Conservation (phyloP, 53 echinoderm and acorn worm genomes). For the Henricia sp. region DNA sequence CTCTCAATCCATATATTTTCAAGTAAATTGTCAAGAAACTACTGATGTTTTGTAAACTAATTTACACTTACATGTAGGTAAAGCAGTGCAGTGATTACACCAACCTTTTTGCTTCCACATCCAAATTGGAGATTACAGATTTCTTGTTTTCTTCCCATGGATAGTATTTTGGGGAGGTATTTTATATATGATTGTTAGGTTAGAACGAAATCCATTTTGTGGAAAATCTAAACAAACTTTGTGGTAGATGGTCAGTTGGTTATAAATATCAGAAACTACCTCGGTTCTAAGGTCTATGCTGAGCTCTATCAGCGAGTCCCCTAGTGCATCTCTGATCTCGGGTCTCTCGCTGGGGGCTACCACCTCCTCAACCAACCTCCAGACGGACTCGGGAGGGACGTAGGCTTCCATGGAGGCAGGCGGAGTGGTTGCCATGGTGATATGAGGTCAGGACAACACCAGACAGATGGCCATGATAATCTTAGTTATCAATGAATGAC, state of each 20-base stretch:
- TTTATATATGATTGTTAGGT: background rate
- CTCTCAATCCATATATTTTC: too few relatives aligned
- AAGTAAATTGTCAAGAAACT: too few relatives aligned
- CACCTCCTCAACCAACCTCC: constrained; percentile 91
- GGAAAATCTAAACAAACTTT: background rate
- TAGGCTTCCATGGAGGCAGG: constrained; percentile 59
- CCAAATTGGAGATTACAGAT: too few relatives aligned
- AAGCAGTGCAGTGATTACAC: too few relatives aligned
- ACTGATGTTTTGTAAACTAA: too few relatives aligned
- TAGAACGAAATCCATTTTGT: too few relatives aligned
- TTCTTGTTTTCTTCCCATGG: too few relatives aligned
- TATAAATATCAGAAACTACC: constrained; percentile 34
- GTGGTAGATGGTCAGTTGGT: background rate
- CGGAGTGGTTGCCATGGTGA: constrained; percentile 44
- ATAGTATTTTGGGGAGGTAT: too few relatives aligned
- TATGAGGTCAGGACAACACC: constrained; percentile 15
- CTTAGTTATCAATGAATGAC: background rate
- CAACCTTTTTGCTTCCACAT: too few relatives aligned
- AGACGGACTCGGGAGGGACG: constrained; percentile 82
- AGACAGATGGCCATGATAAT: background rate
- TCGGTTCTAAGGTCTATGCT: constrained; percentile 90
- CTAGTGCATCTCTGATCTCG: constrained; percentile 88
- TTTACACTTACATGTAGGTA: too few relatives aligned
- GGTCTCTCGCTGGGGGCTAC: constrained; percentile 71
- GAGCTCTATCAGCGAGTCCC: constrained; percentile 83